A percentile compares a stretch with the other conserved stretches of the same genome.
Conservation (phyloP, 2,888 invertebrate genomes). For the Drosophila bunnanda region DNA sequence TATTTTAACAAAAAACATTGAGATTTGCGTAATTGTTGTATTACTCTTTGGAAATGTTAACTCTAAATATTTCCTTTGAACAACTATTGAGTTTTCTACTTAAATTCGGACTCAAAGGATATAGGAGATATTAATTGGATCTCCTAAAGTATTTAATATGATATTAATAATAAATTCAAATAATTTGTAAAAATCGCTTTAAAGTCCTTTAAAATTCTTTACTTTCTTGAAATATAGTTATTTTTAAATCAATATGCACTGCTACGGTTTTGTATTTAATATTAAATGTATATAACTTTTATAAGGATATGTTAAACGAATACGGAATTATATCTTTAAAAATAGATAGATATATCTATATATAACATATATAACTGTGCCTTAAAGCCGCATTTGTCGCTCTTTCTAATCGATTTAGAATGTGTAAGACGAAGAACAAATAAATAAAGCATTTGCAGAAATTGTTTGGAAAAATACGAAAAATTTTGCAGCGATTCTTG, state of each 20-base stretch:
- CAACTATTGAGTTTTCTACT: background rate
- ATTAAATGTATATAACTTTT: conserved; percentile 3
- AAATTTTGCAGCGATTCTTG: conserved; percentile 53
- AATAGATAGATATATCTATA: conserved; percentile 1
- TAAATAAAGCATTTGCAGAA: conserved; percentile 59
- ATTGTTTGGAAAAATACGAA: conserved; percentile 48
- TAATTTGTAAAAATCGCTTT: background rate
- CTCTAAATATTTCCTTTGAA: background rate
- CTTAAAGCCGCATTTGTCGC: conserved; percentile 23
- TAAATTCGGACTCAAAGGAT: background rate
- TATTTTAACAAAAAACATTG: conserved; percentile 13
- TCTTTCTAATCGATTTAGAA: conserved; percentile 8
- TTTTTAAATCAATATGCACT: background rate
- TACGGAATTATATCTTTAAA: conserved; percentile 6
- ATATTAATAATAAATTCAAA: background rate
- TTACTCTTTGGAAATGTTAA: background rate
- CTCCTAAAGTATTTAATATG: background rate
- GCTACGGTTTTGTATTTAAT: conserved; percentile 4
- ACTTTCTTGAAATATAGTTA: background rate
- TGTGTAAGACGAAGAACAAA: conserved; percentile 11
- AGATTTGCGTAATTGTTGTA: background rate
- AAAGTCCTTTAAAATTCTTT: background rate
- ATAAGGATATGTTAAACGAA: conserved; percentile 7
- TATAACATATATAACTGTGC: conserved; percentile 15
- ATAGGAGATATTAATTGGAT: background rate